Evolutionary conservation across 1,140 invertebrate genomes (phyloP), one percentile per base, ranked within the genome.

Genomic region (silkworm (Bombyx mori)): DNA sequence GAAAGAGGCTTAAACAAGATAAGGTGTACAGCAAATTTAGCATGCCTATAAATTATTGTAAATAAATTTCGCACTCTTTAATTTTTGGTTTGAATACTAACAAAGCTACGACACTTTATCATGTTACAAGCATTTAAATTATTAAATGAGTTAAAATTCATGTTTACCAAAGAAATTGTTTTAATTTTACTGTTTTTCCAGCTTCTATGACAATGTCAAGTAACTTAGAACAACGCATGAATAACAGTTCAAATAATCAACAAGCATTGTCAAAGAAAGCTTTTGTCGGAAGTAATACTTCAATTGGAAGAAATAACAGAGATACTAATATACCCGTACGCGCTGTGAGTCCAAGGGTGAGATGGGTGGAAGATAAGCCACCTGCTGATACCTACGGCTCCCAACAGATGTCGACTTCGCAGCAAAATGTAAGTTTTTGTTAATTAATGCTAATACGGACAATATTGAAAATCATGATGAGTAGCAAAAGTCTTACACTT

Each of bases 161-260:
- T 12, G 26, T 2, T 22, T 52, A 50, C 51, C 51, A 50, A 26
- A 26, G 8, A 7, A 44, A 44, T 44, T 3, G 18, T 54, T 51
- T 3, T 42, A 54, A 22, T 46, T 49, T 54, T 44, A 45, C 7
- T 42, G 44, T 49, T 42, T 68, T 84, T 82, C 60, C 66, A 89
- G 88, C 88, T 68, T 89, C 88, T 59, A 84, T 90, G 64, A 89
- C 90, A 66, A 88, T 90, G 72, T 78, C 84, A 70, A 79, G 76
- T 65, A 82, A 88, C 61, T 68, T 80, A 59, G 86, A 88, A 75
- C 73, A 73, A 62, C 59, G 66, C 51, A 73, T 73, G 71, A 75
- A 73, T 66, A 81, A 80, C 62, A 82, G 82, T 58, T 56, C 68
- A 54, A 65, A 72, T 57, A 83, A 85, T 67, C 87, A 89, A 57